Conservation (phyloP, 2,888 invertebrate genomes). For the Bursaphelenchus okinawaensis region DNA sequence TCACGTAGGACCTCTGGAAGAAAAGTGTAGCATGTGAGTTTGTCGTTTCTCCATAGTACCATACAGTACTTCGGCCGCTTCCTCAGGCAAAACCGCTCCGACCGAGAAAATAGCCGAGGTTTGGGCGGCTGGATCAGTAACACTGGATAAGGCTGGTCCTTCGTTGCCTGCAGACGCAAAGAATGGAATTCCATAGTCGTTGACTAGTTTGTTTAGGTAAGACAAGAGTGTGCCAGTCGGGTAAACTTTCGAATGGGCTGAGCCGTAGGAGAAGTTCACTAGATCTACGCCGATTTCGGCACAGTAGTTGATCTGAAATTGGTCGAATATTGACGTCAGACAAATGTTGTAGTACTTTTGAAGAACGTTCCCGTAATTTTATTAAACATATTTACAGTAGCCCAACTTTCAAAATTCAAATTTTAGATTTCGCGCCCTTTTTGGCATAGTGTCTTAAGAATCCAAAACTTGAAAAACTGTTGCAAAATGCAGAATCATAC, state of each 20-base stretch:
- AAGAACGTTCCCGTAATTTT: no score
- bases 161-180: constrained; percentile 90
- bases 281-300: constrained; percentile 68
- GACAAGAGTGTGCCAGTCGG: not conserved
- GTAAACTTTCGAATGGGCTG: constrained; percentile 70
- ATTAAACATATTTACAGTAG: no score
- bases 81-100: constrained; percentile 91
- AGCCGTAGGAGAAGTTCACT: constrained; percentile 97
- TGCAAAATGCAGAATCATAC: no score
- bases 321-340: no score
- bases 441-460: no score
- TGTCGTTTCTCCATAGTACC: constrained; percentile 77
- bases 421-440: no score
- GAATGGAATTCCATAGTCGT: constrained; percentile 85
- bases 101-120: constrained; percentile 63
- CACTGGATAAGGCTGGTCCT: constrained; percentile 84
- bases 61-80: constrained; percentile 94
- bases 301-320: constrained; percentile 61
- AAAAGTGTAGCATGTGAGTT: constrained; percentile 74
- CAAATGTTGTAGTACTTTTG: no score
- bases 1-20: constrained; percentile 63
- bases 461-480: no score
- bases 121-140: constrained; percentile 67
- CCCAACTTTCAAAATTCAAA: no score
- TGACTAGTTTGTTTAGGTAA: constrained; percentile 67